These are phyloP conservation scores for Leuctra nigra DNA, from an alignment of 2,888 invertebrate genomes.

Conservation along the genomic window DNA sequence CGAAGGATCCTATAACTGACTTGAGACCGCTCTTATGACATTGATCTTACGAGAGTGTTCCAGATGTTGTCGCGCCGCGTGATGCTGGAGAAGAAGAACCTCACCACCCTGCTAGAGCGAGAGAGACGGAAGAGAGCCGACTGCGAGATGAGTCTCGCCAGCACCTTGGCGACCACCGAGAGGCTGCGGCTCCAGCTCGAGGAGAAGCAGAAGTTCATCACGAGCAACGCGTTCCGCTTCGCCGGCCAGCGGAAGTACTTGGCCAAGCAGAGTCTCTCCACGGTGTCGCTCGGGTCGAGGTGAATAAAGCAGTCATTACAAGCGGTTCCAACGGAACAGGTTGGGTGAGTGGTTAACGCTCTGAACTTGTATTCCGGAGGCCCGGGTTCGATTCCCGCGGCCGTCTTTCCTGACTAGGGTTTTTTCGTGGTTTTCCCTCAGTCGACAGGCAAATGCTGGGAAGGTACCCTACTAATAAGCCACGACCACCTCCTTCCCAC, in stretches of 20 bases:
- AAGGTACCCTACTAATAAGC: too few relatives aligned
- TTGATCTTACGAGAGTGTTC: constrained; percentile 17
- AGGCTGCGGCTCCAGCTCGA: constrained; percentile 54
- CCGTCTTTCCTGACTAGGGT: too few relatives aligned
- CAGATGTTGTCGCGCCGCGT: constrained; percentile 59
- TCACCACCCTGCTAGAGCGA: constrained; percentile 58
- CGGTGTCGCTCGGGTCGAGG: not conserved
- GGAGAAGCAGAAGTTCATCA: constrained; percentile 32
- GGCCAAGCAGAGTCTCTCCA: not conserved
- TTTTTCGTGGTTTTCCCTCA: too few relatives aligned
- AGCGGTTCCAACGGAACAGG: too few relatives aligned
- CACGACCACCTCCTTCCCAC: too few relatives aligned
- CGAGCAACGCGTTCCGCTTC: constrained; percentile 9
- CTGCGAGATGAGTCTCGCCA: constrained; percentile 57
- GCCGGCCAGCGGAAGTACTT: not conserved
- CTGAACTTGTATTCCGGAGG: too few relatives aligned
- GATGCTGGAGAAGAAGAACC: constrained; percentile 65
- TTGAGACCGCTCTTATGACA: too few relatives aligned
- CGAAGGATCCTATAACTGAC: too few relatives aligned
- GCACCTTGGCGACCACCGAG: constrained; percentile 54
- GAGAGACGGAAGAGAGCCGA: constrained; percentile 67
- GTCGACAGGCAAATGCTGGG: too few relatives aligned
- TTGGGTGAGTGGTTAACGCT: too few relatives aligned
- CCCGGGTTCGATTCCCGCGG: too few relatives aligned
- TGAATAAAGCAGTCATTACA: not conserved